phyloP scores from a whole-genome alignment of 2,888 invertebrate genomes.

The Teleogryllus oceanicus region DNA sequence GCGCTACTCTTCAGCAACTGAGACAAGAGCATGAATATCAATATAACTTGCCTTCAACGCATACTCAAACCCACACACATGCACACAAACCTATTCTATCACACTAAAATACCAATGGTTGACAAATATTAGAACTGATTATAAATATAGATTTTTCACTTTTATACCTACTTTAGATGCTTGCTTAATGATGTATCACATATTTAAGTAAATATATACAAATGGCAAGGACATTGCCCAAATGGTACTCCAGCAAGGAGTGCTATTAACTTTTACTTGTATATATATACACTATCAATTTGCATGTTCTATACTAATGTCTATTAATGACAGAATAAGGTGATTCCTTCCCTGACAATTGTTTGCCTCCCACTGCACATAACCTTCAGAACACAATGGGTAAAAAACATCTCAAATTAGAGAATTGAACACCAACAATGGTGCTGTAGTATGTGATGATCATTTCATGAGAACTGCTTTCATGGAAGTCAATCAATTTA shows the following conservation, averaged over 20 bases:
- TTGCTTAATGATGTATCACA: background rate
- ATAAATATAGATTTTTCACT: conserved; percentile 6
- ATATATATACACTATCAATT: background rate
- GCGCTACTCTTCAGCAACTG: background rate
- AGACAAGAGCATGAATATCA: background rate
- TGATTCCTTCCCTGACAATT: background rate
- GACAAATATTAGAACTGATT: conserved; percentile 18
- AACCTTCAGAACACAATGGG: conserved; percentile 4
- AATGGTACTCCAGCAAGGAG: background rate
- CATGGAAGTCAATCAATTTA: too few relatives aligned
- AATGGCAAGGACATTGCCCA: conserved; percentile 11
- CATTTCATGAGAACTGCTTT: too few relatives aligned
- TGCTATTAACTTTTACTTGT: background rate
- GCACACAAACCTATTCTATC: background rate
- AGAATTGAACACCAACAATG: background rate
- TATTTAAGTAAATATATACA: conserved; percentile 12
- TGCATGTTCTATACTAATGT: background rate
- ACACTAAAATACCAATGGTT: conserved; percentile 4
- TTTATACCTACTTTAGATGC: background rate
- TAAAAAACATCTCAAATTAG: background rate
- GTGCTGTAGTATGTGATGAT: background rate
- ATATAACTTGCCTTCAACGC: background rate
- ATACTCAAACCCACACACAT: conserved; percentile 1
- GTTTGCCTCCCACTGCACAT: background rate
- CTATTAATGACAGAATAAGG: background rate